Evolutionary conservation across 1,140 invertebrate genomes (phyloP), one percentile per base, ranked within the genome.

Genomic region (Muscidifurax raptorellus): DNA sequence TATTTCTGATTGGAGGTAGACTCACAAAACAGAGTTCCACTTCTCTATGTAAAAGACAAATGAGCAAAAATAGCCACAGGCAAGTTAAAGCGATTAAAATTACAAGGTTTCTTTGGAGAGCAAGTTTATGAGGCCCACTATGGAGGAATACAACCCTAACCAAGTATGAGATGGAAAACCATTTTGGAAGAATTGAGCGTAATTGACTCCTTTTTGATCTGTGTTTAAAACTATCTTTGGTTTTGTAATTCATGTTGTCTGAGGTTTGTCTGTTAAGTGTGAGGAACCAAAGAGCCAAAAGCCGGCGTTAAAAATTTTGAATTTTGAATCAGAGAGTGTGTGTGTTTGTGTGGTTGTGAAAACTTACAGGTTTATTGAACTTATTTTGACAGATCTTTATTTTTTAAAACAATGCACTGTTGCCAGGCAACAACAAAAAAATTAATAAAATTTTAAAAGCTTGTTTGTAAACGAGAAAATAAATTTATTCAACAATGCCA

Each of bases 91-190:
- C 67, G 30, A 80, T 80, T 25, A 25, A 40, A 44, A 80, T 80
- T 66, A 79, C 47, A 36, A 64, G 59, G n/a, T 79, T 12, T 79
- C 22, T 28, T 18, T 40, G 22, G 2, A 80, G 52, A 59, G 52
- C 18, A 7, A 59, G 52, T 22, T 59, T 59, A n/a, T 22, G 22
- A 18, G 52, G 22, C 52, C 6, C 52, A 59, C 52, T 59, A 22
- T 18, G 52, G 18, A 18, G 52, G n/a, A 22, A 59, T 59, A 59
- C 18, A 22, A 40, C 32, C 59, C 78, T 85, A 78, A 85, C 83
- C 83, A 85, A 81, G 52, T 28, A 81, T 44, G 77, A 28, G 47
- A 84, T 32, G 44, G 83, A 85, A 80, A 85, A 80, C 83, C 83
- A 85, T 76, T 81, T 79, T 75, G 78, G 83, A 44, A 81, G 30